These are phyloP conservation scores for Tethea ocularis DNA, from an alignment of 2,888 invertebrate genomes.

Conservation along the genomic window DNA sequence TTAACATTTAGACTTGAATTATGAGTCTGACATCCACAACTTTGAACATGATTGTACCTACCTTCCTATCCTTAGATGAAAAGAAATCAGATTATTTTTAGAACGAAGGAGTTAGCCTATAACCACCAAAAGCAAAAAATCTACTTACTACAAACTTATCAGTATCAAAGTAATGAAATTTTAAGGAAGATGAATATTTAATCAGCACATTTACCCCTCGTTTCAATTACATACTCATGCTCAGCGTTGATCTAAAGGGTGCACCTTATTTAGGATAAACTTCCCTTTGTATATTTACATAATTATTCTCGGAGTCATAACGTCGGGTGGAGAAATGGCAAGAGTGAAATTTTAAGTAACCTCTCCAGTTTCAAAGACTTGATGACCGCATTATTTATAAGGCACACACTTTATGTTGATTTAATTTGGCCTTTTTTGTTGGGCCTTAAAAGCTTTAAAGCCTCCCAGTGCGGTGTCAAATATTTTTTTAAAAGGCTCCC, in stretches of 20 bases:
- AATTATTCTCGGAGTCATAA: conserved; percentile 52
- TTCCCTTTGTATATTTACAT: conserved; percentile 43
- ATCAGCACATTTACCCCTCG: conserved; percentile 28
- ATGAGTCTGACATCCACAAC: background rate
- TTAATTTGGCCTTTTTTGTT: conserved; percentile 45
- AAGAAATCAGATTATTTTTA: too few species aligned
- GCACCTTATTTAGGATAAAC: conserved; percentile 34
- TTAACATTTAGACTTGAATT: too few species aligned
- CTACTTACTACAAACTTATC: background rate
- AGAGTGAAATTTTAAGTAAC: conserved; percentile 51
- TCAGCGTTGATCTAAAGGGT: conserved; percentile 30
- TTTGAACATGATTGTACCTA: too few species aligned
- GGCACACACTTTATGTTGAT: conserved; percentile 48
- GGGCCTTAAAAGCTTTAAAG: conserved; percentile 27
- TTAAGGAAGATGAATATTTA: conserved; percentile 34
- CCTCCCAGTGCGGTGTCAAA: conserved; percentile 29
- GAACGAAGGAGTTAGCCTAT: too few species aligned
- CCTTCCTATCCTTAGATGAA: too few species aligned
- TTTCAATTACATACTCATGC: conserved; percentile 37
- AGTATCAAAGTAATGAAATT: conserved; percentile 17
- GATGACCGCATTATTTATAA: conserved; percentile 60
- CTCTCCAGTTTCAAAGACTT: conserved; percentile 36
- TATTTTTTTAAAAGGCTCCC: background rate
- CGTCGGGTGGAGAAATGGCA: conserved; percentile 38
- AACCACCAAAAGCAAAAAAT: background rate